A percentile compares a stretch with the other conserved stretches of the same genome.
phyloP scores from a whole-genome alignment of 1,140 invertebrate genomes.

The Muscidifurax raptorellus region DNA sequence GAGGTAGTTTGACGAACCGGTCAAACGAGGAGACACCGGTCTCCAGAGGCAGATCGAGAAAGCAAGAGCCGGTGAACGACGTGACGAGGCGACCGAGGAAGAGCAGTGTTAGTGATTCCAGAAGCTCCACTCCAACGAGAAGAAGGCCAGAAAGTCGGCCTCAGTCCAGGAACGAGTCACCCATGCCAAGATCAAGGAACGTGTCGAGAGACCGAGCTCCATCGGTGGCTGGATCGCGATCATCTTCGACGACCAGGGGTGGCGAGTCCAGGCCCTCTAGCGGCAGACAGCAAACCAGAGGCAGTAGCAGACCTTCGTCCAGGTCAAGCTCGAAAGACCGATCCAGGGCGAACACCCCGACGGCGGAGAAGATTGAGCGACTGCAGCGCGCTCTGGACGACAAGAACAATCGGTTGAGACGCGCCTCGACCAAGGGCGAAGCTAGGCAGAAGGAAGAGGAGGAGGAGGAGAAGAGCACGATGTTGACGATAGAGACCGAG shows the following conservation, averaged over 20 bases:
- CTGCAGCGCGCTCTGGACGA: constrained; percentile 59
- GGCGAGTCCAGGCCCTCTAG: constrained; percentile 1
- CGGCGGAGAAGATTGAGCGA: constrained; percentile 60
- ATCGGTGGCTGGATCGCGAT: constrained; percentile 41
- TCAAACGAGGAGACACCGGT: background rate
- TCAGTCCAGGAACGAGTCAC: constrained; percentile 60
- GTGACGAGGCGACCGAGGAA: background rate
- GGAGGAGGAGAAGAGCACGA: constrained; percentile 18
- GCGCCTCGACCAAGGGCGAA: constrained; percentile 25
- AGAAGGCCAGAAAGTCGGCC: constrained; percentile 25
- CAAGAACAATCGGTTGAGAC: constrained; percentile 54
- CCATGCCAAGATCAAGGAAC: constrained; percentile 60
- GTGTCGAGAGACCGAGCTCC: constrained; percentile 57
- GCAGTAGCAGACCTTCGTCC: constrained; percentile 58
- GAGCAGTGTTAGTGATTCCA: constrained; percentile 14
- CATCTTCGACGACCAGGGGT: background rate
- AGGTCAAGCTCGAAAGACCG: constrained; percentile 67
- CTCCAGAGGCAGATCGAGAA: constrained; percentile 32
- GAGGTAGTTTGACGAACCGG: background rate
- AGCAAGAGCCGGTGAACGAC: constrained; percentile 9
- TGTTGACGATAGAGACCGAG: constrained; percentile 76
- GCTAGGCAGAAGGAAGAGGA: background rate
- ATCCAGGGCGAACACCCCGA: constrained; percentile 53
- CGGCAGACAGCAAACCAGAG: constrained; percentile 23
- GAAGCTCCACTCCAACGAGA: background rate